A percentile compares a stretch with the other conserved stretches of the same genome.
Evolutionary conservation across 2,888 invertebrate species (phyloP).

Genomic region (Diaprepes abbreviatus): DNA sequence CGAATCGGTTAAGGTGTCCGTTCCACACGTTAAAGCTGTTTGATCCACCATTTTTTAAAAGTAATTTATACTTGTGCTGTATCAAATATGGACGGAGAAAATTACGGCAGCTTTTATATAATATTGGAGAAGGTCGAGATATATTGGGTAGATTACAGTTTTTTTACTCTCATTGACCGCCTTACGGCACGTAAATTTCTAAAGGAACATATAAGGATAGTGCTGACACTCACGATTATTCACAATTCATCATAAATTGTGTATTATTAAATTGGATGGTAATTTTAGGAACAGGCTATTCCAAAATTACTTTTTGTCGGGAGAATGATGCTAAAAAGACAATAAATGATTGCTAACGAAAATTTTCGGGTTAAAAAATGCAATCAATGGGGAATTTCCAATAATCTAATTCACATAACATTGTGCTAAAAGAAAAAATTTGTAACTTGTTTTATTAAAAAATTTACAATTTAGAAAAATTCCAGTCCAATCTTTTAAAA

Average conservation of each 20-base stretch:
- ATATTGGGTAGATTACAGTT: background rate
- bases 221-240: conserved; percentile 3
- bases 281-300: background rate
- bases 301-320: background rate
- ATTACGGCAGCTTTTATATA: conserved; percentile 20
- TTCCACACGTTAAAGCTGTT: conserved; percentile 14
- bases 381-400: too few relatives aligned
- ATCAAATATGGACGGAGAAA: conserved; percentile 17
- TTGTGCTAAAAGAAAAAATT: too few relatives aligned
- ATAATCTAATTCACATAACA: too few relatives aligned
- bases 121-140: conserved; percentile 6
- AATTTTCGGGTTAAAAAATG: too few relatives aligned
- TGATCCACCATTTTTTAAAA: conserved; percentile 3
- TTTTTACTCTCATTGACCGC: conserved; percentile 3
- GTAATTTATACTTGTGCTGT: background rate
- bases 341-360: too few relatives aligned
- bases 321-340: too few relatives aligned
- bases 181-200: background rate
- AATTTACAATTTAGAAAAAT: too few relatives aligned
- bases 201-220: conserved; percentile 4
- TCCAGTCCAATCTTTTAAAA: too few relatives aligned
- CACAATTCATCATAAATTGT: background rate
- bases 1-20: conserved; percentile 4
- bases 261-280: background rate
- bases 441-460: too few relatives aligned